Base-by-base conservation (phyloP, 2,888 invertebrate genomes). In the Amphipyra berbera region DNA sequence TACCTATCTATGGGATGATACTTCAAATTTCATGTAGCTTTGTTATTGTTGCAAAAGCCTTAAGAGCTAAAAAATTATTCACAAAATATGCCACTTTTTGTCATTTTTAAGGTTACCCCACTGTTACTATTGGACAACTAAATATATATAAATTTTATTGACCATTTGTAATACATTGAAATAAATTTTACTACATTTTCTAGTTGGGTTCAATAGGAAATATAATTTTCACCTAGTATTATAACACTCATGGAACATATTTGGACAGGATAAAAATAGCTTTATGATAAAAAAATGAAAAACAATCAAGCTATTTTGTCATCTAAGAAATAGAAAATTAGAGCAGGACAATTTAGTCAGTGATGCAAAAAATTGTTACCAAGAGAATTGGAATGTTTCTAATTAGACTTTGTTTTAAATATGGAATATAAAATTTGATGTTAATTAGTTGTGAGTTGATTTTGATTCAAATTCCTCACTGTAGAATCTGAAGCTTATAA, bases 201-300 rank as follows among this genome's bases (percentile, higher is more conserved):
- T 30, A 45, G 40, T 45, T 21, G 7, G 44, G n/a, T 40, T 53
- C 35, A 52, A 45, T 27, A 44, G 15, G 38, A 48, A 66, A 59
- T 57, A 74, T 61, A 68, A 53, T 68, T 70, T 70, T 70, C 69
- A 70, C 69, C 75, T 70, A 68, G 69, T 70, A 70, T 70, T 70
- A 70, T 70, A 70, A 74, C 41, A 68, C 21, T 73, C 61, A 60
- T 60, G 69, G 69, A 61, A 74, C 68, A 52, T 68, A 68, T 68
- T 74, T 55, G 46, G 15, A 67, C 45, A 40, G 15, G 33, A 52
- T 40, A 47, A 15, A 52, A 44, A 72, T 47, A 44, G 42, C 33
- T 65, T 46, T 44, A 63, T 49, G 2, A 7, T 2, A 21, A 63
- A 4, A 53, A 40, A 27, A 6, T 42, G 41, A 30, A 41, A 40